phyloP scores from a whole-genome alignment of 1,140 invertebrate species.

The Solenopsis fugax region DNA sequence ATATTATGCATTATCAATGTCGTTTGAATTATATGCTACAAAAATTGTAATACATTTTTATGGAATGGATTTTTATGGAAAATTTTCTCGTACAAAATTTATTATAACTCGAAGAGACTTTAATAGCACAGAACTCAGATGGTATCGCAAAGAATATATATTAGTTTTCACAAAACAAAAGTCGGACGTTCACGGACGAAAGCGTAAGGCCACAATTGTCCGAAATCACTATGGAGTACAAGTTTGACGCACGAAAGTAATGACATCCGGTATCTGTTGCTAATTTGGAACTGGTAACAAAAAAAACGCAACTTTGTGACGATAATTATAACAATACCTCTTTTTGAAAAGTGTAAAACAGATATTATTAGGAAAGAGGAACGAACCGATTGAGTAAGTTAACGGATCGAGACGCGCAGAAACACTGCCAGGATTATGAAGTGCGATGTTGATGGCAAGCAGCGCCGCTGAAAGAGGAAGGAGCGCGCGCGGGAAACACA shows the following conservation, averaged over 20 bases:
- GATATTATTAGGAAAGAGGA: slow-evolving; percentile 30
- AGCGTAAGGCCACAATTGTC: slow-evolving; percentile 36
- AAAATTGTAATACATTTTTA: neutral
- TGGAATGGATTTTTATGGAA: neutral
- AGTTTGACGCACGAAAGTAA: slow-evolving; percentile 21
- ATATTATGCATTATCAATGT: slow-evolving; percentile 1
- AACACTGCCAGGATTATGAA: slow-evolving; percentile 84
- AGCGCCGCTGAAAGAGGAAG: slow-evolving; percentile 76
- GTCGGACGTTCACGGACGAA: slow-evolving; percentile 9
- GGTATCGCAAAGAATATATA: neutral
- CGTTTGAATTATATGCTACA: neutral
- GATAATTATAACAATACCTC: neutral
- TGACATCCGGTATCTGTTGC: slow-evolving; percentile 31
- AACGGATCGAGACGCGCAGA: slow-evolving; percentile 81
- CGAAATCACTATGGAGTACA: slow-evolving; percentile 18
- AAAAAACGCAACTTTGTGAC: neutral
- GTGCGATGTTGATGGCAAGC: slow-evolving; percentile 81
- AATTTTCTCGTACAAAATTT: slow-evolving; percentile 5
- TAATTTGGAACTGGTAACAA: slow-evolving; percentile 6
- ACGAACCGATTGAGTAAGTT: slow-evolving; percentile 70
- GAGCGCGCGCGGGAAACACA: slow-evolving; percentile 74
- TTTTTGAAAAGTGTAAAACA: neutral
- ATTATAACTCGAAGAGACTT: neutral
- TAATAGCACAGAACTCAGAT: slow-evolving; percentile 2
- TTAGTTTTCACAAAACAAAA: slow-evolving; percentile 31